phyloP scores from a whole-genome alignment of 2,797 vertebrate species.

The Silurus aristotelis region DNA sequence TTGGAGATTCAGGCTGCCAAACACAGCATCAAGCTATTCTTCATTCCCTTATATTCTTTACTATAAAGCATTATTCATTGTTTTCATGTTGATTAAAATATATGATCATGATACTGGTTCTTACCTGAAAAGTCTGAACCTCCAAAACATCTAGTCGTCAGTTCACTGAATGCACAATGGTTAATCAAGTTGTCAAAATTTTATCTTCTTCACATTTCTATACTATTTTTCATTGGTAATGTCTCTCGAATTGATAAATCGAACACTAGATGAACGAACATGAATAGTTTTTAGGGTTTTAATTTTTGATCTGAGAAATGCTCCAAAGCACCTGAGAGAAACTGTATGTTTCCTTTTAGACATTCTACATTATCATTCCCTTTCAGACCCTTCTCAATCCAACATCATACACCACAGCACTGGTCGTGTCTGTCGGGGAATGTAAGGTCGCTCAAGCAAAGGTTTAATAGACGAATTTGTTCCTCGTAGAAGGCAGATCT shows the following conservation, averaged over 20 bases:
- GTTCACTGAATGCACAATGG: too few relatives aligned
- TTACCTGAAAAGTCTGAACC: too few relatives aligned
- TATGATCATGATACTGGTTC: too few relatives aligned
- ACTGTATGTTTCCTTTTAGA: background rate
- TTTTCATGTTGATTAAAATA: too few relatives aligned
- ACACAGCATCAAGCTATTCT: background rate
- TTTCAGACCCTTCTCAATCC: background rate
- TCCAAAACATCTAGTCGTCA: too few relatives aligned
- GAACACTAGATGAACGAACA: too few relatives aligned
- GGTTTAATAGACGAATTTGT: constrained; percentile 49
- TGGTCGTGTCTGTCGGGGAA: background rate
- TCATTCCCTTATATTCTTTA: background rate
- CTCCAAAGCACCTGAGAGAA: too few relatives aligned
- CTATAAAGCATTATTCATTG: background rate
- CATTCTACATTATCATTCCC: background rate
- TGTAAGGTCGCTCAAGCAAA: background rate
- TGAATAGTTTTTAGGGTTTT: background rate
- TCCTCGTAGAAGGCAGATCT: constrained; percentile 31
- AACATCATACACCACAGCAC: background rate
- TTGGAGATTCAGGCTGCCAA: constrained; percentile 2
- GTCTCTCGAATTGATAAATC: too few relatives aligned
- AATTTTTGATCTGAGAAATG: too few relatives aligned
- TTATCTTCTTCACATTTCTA: too few relatives aligned
- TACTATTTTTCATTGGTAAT: too few relatives aligned
- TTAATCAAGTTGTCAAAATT: too few relatives aligned